Evolutionary conservation across 2,888 invertebrate genomes (phyloP).

Genomic region (Melieria crassipennis): DNA sequence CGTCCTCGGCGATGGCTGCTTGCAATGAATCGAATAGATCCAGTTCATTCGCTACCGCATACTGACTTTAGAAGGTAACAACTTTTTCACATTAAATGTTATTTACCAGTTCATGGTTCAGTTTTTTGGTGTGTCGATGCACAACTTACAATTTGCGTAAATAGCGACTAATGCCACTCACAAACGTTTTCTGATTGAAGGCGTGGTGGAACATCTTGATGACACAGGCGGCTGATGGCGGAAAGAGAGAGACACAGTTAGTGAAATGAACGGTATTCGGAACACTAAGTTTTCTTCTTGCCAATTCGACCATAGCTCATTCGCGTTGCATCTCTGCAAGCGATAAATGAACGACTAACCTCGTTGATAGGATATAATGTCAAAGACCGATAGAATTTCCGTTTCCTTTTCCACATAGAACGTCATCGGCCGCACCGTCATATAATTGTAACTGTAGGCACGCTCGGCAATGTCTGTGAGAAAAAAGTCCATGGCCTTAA

Average conservation of each 20-base stretch:
- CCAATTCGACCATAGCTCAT: no score
- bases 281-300: no score
- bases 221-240: conserved; percentile 54
- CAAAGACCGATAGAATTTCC: conserved; percentile 66
- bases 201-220: conserved; percentile 64
- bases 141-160: conserved; percentile 61
- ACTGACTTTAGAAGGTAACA: conserved; percentile 57
- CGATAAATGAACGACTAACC: conserved; percentile 51
- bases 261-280: no score
- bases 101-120: conserved; percentile 49
- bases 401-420: conserved; percentile 58
- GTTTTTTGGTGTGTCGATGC: conserved; percentile 4
- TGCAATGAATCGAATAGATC: conserved; percentile 58
- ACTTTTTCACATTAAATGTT: conserved; percentile 58
- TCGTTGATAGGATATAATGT: conserved; percentile 75
- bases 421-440: conserved; percentile 56
- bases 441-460: conserved; percentile 55
- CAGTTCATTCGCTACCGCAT: conserved; percentile 57
- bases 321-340: no score
- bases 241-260: neutral
- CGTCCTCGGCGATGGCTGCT: conserved; percentile 49
- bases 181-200: conserved; percentile 57
- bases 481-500: conserved; percentile 74
- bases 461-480: conserved; percentile 64
- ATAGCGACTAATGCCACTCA: conserved; percentile 52